phyloP scores from a whole-genome alignment of 2,797 vertebrate species.

The Darevskia nairensis region DNA sequence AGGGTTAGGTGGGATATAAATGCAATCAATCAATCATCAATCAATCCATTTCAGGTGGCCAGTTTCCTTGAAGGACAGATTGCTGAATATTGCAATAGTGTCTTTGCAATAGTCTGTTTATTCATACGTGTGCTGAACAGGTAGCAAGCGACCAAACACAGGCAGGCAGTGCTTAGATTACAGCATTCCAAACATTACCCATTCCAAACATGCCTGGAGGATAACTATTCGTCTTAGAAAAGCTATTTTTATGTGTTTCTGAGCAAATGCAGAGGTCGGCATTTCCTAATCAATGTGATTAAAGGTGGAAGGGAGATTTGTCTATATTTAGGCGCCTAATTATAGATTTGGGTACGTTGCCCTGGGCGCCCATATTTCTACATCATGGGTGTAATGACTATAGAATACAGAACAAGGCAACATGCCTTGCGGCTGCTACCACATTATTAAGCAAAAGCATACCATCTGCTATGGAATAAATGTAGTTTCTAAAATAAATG shows the following conservation, averaged over 20 bases:
- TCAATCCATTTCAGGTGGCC: too few relatives aligned
- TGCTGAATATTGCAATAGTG: not conserved
- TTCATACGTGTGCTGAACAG: not conserved
- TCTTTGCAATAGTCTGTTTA: not conserved
- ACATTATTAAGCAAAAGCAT: constrained; percentile 22
- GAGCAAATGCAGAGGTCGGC: not conserved
- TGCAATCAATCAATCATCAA: too few relatives aligned
- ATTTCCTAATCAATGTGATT: constrained; percentile 14
- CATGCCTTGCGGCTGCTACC: not conserved
- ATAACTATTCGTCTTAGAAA: not conserved
- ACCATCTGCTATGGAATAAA: constrained; percentile 28
- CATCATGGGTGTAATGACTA: not conserved
- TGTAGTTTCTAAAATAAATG: constrained; percentile 8
- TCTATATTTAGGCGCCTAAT: constrained; percentile 11
- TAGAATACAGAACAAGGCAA: constrained; percentile 15
- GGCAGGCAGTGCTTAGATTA: not conserved
- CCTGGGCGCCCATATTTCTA: constrained; percentile 12
- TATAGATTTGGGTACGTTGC: constrained; percentile 2
- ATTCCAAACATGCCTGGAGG: constrained; percentile 10
- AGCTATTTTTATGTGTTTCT: constrained; percentile 12
- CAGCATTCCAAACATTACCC: not conserved
- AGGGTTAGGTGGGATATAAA: not conserved
- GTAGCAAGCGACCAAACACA: not conserved
- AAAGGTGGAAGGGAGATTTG: not conserved
- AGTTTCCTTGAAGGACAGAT: not conserved